Evolutionary conservation across 1,140 invertebrate species (phyloP).

Genomic region (Eufriesea mexicana): DNA sequence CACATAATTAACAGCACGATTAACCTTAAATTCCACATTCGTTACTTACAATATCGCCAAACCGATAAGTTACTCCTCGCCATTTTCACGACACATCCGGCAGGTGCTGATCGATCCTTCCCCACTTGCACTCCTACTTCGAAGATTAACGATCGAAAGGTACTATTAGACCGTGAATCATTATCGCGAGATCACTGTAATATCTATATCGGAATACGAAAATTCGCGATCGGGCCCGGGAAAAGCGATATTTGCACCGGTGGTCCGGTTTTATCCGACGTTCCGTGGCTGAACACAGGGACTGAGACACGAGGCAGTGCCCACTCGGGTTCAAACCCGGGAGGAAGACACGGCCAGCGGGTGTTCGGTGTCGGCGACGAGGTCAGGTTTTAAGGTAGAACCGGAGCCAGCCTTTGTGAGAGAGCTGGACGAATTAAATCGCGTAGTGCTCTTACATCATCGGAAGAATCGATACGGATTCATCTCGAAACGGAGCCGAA

Average conservation of each 20-base stretch:
- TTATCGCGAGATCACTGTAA: no score
- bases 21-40: neutral
- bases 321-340: neutral
- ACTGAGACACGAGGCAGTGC: neutral
- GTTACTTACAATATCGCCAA: neutral
- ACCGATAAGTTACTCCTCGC: neutral
- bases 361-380: constrained; percentile 47
- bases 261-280: constrained; percentile 3
- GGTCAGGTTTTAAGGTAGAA: constrained; percentile 59
- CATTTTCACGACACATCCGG: neutral
- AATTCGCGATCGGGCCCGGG: neutral
- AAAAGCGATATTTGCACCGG: neutral
- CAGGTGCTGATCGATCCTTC: neutral
- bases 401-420: constrained; percentile 51
- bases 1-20: no score
- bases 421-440: constrained; percentile 23
- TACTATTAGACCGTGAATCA: neutral
- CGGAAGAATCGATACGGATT: constrained; percentile 36
- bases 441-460: constrained; percentile 48
- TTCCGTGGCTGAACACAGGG: neutral
- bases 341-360: constrained; percentile 7
- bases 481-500: neutral
- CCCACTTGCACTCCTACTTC: neutral
- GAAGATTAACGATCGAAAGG: no score
- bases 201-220: neutral